Evolutionary conservation across 2,797 vertebrate species (phyloP).

Genomic region (Clarias platycephalus): DNA sequence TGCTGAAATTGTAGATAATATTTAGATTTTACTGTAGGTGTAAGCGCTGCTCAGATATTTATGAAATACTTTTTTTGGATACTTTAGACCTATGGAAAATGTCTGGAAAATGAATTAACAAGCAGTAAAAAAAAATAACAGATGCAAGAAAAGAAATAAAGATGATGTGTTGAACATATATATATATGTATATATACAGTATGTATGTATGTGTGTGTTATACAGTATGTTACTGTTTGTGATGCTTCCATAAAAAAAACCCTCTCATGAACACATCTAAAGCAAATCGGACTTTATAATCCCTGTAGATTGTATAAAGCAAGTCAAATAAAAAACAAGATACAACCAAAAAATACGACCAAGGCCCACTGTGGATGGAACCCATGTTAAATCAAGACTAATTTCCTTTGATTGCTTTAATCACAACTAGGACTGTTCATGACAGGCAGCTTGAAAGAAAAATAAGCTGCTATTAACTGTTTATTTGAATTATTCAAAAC

Average conservation of each 20-base stretch:
- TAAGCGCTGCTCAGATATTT: background rate
- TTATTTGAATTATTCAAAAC: background rate
- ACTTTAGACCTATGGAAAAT: background rate
- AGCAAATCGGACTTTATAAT: background rate
- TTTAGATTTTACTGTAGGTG: background rate
- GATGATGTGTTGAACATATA: background rate
- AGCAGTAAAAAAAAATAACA: background rate
- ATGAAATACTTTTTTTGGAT: background rate
- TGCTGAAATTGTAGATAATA: constrained; percentile 7
- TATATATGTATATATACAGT: too few species aligned
- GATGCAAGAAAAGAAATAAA: background rate
- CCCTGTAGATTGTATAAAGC: too few species aligned
- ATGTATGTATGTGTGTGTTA: background rate
- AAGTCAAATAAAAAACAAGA: background rate
- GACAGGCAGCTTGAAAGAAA: background rate
- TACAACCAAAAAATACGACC: background rate
- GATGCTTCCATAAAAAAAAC: background rate
- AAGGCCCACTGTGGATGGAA: background rate
- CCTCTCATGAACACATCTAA: background rate
- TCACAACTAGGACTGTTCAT: background rate
- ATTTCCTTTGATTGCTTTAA: background rate
- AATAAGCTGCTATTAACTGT: background rate
- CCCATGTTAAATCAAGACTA: background rate
- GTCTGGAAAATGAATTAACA: background rate
- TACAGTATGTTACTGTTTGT: background rate